Evolutionary conservation across 2,113 vertebrate species (phyloP).

Genomic region (Paramisgurnus dabryanus): DNA sequence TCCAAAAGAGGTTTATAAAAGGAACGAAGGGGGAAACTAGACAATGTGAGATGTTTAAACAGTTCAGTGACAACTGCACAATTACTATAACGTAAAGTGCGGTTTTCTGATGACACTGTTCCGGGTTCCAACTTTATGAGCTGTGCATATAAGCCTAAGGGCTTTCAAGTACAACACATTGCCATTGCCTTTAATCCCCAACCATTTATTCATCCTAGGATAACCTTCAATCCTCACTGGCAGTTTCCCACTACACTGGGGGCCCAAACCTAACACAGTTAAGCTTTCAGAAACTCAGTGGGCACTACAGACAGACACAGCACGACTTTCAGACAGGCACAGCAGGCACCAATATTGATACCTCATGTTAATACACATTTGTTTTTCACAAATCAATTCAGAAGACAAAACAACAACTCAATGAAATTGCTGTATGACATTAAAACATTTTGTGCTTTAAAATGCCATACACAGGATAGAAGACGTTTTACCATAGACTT

Average conservation of each 20-base stretch:
- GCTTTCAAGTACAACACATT: conserved; percentile 38
- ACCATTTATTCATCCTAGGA: conserved; percentile 43
- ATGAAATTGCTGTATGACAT: background rate
- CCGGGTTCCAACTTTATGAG: conserved; percentile 6
- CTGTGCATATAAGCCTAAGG: conserved; percentile 2
- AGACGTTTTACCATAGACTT: too few species aligned
- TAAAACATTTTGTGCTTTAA: background rate
- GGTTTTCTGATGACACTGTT: background rate
- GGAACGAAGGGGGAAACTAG: background rate
- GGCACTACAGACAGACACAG: conserved; percentile 13
- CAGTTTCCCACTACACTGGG: conserved; percentile 43
- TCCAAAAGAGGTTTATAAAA: too few species aligned
- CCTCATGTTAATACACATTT: background rate
- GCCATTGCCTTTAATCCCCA: conserved; percentile 43
- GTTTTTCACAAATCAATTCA: background rate
- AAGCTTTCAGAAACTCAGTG: conserved; percentile 27
- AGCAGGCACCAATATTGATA: background rate
- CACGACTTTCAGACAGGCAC: conserved; percentile 4
- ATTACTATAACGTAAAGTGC: background rate
- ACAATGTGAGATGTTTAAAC: background rate
- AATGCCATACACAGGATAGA: too few species aligned
- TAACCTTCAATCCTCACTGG: conserved; percentile 49
- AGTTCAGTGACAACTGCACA: background rate
- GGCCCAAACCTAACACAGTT: conserved; percentile 14
- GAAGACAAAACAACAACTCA: background rate